phyloP scores from a whole-genome alignment of 1,140 invertebrate species.

The Solenopsis fugax region DNA sequence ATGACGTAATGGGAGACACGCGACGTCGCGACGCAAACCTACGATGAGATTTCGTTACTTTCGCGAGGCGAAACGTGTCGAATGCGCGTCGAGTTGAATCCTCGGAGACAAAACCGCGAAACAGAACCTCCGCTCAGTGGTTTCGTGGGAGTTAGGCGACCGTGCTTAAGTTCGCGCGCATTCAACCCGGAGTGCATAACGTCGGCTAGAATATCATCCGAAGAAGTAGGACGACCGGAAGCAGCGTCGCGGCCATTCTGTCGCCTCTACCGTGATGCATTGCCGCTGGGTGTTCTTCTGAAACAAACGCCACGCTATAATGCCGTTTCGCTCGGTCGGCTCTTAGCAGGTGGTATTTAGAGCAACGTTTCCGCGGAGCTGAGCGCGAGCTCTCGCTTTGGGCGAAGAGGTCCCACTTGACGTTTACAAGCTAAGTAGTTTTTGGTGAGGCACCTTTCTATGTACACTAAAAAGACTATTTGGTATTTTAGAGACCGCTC shows the following conservation, averaged over 20 bases:
- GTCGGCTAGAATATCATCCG: slow-evolving; percentile 76
- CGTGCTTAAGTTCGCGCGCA: slow-evolving; percentile 38
- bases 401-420: slow-evolving; percentile 7
- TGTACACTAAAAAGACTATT: background rate
- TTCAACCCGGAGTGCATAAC: slow-evolving; percentile 53
- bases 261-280: slow-evolving; percentile 85
- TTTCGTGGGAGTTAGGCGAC: slow-evolving; percentile 44
- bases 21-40: background rate
- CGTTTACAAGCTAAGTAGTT: slow-evolving; percentile 26
- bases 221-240: slow-evolving; percentile 77
- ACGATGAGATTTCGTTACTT: slow-evolving; percentile 41
- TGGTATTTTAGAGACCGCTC: background rate
- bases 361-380: background rate
- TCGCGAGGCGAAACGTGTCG: slow-evolving; percentile 37
- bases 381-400: slow-evolving; percentile 25
- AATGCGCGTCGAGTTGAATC: slow-evolving; percentile 45
- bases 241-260: slow-evolving; percentile 77
- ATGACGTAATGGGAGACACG: slow-evolving; percentile 41
- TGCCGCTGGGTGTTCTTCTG: slow-evolving; percentile 87
- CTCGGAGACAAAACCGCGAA: slow-evolving; percentile 47
- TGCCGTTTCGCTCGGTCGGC: slow-evolving; percentile 36
- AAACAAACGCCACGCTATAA: slow-evolving; percentile 78
- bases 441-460: background rate
- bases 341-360: slow-evolving; percentile 55
- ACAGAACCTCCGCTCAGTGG: slow-evolving; percentile 43